phyloP scores from a whole-genome alignment of 2,113 vertebrate genomes.

The Salvator merianae region DNA sequence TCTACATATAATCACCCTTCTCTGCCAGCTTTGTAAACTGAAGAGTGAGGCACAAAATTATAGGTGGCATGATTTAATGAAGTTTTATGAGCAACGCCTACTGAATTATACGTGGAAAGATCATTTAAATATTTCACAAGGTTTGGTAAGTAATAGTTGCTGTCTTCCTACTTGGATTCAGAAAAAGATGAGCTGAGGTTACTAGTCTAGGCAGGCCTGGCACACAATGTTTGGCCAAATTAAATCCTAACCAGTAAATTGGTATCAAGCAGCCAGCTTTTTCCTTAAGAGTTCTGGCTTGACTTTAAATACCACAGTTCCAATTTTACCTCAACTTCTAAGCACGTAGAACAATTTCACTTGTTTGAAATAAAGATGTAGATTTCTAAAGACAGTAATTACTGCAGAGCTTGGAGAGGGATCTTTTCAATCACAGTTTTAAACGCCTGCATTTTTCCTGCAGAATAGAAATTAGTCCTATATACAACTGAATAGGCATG shows the following conservation, averaged over 20 bases:
- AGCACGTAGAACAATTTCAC: conserved; percentile 46
- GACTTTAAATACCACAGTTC: conserved; percentile 40
- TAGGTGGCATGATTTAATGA: not conserved
- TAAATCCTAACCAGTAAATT: conserved; percentile 48
- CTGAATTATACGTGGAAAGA: not conserved
- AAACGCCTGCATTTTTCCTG: not conserved
- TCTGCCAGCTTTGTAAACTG: not conserved
- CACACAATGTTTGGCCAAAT: conserved; percentile 52
- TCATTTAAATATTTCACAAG: not conserved
- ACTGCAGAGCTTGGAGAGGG: not conserved
- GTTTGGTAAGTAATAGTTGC: not conserved
- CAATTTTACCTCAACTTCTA: conserved; percentile 50
- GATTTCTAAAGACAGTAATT: conserved; percentile 47
- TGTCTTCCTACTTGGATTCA: conserved; percentile 3
- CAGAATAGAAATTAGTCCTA: conserved; percentile 23
- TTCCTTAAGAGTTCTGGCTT: conserved; percentile 57
- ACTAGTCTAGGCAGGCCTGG: conserved; percentile 55
- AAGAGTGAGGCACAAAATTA: not conserved
- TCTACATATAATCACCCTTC: not conserved
- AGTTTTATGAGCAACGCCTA: not conserved
- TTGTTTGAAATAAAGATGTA: conserved; percentile 51
- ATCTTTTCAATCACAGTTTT: not conserved
- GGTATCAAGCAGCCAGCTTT: conserved; percentile 46
- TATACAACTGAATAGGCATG: not conserved
- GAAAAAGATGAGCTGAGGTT: conserved; percentile 50